Evolutionary conservation across 2,113 vertebrate genomes (phyloP).

Genomic region (Syngnathus typhle): DNA sequence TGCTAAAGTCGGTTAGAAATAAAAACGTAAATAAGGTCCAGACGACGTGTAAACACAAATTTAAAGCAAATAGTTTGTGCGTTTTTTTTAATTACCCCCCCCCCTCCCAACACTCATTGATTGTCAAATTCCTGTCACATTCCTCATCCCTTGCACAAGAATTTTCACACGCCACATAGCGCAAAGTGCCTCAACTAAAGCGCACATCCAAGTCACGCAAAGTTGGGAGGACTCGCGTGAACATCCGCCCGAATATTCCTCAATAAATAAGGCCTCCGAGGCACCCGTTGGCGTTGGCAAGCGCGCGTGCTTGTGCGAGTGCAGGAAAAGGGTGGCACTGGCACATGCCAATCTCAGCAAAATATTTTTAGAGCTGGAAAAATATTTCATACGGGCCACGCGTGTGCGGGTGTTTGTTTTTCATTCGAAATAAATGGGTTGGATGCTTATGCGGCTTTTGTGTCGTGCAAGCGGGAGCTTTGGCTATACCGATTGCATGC

Average conservation of each 20-base stretch:
- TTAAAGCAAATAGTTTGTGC: slow-evolving; percentile 7
- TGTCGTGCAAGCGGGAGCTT: too few species aligned
- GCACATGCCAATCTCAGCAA: not conserved
- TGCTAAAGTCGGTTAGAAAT: slow-evolving; percentile 6
- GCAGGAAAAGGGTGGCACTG: not conserved
- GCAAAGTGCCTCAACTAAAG: not conserved
- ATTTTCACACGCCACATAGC: not conserved
- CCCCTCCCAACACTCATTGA: not conserved
- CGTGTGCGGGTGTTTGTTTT: not conserved
- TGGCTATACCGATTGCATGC: too few species aligned
- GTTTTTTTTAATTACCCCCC: not conserved
- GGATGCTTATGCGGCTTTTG: not conserved
- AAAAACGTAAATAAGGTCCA: not conserved
- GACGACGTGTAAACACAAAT: not conserved
- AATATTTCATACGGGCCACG: not conserved
- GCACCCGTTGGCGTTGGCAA: not conserved
- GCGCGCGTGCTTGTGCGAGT: not conserved
- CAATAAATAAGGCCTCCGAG: slow-evolving; percentile 14
- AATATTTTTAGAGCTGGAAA: not conserved
- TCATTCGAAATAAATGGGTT: not conserved
- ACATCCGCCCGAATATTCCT: slow-evolving; percentile 19
- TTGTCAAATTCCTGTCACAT: not conserved
- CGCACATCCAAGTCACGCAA: not conserved
- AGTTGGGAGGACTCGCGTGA: not conserved
- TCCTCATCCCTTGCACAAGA: slow-evolving; percentile 6